Base-by-base conservation (phyloP, 2,888 invertebrate genomes). In the Polyommatus iphigenia region DNA sequence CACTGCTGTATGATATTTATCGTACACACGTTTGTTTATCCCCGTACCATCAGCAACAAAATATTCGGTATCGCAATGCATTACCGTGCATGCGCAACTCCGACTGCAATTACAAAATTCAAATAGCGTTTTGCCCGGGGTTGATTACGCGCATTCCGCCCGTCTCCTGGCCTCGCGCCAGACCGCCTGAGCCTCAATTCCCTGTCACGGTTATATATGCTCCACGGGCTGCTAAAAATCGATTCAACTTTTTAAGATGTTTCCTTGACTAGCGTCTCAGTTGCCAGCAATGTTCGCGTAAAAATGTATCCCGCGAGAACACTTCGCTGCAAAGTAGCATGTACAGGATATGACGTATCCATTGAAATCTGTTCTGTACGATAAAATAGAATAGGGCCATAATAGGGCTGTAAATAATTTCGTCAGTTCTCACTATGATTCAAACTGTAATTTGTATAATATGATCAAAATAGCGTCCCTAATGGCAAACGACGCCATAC, bases 71-170 rank as follows among this genome's bases (percentile, higher is more conserved):
- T 24, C 73, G 24, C 41, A 73, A 73, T 73, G 73, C 50, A 72
- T 77, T 77, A 77, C 32, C 36, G 62, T 73, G 59, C 67, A 59
- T 67, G 73, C 76, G 72, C 75, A 79, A 77, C 79, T 78, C 62
- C 15, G 54, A 76, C 78, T 79, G 78, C 80, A 82, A 82, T 82
- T 82, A 81, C 79, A 78, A 80, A 82, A 80, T 81, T 82, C 80
- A 79, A 82, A 81, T 79, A 79, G 80, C 79, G 80, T 81, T 79
- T 79, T 76, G 78, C 71, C 79, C 77, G 79, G 79, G 78, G 80
- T 80, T 81, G 79, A 82, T 80, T 81, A 81, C 80, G 80, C 76
- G 75, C 78, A 80, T 79, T 79, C 78, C 71, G 76, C 71, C 77
- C 79, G 80, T 79, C 77, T 41, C 29, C 81, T 83, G 83, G 82